Percentiles rank a stretch among this genome's conserved stretches.
These are phyloP conservation scores for Suricata suricatta DNA, from an alignment of 2,113 vertebrate species.

Conservation along the genomic window DNA sequence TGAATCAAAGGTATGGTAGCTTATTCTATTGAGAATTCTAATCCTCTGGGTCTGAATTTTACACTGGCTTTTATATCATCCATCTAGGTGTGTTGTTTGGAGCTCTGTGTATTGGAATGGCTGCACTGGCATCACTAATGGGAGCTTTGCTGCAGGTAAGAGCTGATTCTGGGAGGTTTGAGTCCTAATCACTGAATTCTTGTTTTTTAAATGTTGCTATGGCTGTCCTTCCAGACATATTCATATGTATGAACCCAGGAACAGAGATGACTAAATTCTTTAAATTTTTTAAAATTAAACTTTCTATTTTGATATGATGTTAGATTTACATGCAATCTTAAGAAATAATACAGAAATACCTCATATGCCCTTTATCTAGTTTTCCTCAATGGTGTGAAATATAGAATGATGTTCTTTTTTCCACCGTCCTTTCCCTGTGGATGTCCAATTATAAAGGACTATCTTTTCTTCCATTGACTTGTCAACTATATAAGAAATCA, in stretches of 20 bases:
- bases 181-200: background rate
- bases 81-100: constrained; percentile 93
- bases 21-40: background rate
- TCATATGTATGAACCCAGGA: background rate
- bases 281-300: background rate
- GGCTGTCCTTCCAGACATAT: background rate
- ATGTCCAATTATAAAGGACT: background rate
- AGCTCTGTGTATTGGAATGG: constrained; percentile 94
- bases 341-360: background rate
- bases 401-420: background rate
- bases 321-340: background rate
- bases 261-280: background rate
- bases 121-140: constrained; percentile 92
- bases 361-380: background rate
- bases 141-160: constrained; percentile 94
- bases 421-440: no score
- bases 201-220: background rate
- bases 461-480: background rate
- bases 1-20: background rate
- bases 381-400: background rate
- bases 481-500: background rate
- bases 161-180: background rate
- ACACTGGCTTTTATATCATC: background rate
- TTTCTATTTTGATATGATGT: background rate
- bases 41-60: background rate